Evolutionary conservation across 2,113 vertebrate genomes (phyloP).

Genomic region (Pycnonotus jocosus): DNA sequence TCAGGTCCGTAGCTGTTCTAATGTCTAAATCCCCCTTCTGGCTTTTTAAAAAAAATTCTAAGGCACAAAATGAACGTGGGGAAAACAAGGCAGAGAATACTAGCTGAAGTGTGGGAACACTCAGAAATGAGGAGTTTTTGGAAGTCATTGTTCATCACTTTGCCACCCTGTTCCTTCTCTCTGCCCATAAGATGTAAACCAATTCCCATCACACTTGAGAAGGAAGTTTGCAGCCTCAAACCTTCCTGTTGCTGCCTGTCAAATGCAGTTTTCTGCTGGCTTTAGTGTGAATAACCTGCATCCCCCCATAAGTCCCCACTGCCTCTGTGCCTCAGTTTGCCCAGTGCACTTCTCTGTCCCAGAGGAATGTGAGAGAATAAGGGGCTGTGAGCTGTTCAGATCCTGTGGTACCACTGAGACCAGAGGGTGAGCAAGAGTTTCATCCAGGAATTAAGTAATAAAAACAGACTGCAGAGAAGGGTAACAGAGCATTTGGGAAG

Average conservation of each 20-base stretch:
- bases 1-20: slow-evolving; percentile 26
- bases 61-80: not conserved
- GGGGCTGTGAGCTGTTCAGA: fast-evolving
- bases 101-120: not conserved
- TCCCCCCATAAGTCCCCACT: not conserved
- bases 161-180: not conserved
- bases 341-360: not conserved
- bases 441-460: not conserved
- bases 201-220: not conserved
- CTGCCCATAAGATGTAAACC: not conserved
- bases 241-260: not conserved
- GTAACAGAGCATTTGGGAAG: not conserved
- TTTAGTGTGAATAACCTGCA: not conserved
- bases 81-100: not conserved
- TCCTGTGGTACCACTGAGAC: not conserved
- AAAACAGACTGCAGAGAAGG: not conserved
- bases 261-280: not conserved
- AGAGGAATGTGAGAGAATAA: not conserved
- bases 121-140: not conserved
- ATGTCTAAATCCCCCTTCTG: not conserved
- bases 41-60: not conserved
- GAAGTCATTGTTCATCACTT: not conserved
- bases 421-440: not conserved
- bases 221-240: not conserved
- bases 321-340: not conserved